Evolutionary conservation across 1,140 invertebrate species (phyloP).

Genomic region (Pseudoatta argentina): DNA sequence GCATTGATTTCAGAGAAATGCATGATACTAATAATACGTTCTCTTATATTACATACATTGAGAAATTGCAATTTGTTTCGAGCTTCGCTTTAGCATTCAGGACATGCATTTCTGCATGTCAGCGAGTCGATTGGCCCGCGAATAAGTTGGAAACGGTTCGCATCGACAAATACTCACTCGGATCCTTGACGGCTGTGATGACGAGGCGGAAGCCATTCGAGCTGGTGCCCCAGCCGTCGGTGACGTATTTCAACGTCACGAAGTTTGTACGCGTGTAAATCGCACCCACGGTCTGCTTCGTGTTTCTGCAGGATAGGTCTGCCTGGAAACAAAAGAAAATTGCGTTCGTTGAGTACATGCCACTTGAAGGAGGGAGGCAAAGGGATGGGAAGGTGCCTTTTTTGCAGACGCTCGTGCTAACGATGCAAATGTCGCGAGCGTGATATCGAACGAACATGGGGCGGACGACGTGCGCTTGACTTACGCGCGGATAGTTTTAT

Average conservation of each 20-base stretch:
- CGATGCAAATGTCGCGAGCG: constrained; percentile 60
- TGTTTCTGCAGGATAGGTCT: constrained; percentile 96
- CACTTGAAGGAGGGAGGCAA: constrained; percentile 10
- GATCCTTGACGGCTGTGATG: constrained; percentile 97
- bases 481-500: constrained; percentile 57
- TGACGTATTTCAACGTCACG: constrained; percentile 97
- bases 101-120: neutral
- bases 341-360: constrained; percentile 51
- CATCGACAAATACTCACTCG: constrained; percentile 90
- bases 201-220: constrained; percentile 96
- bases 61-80: constrained; percentile 38
- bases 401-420: constrained; percentile 47
- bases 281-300: constrained; percentile 93
- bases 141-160: constrained; percentile 22
- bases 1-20: neutral
- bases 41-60: neutral
- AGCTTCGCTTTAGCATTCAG: neutral
- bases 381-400: neutral
- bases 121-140: constrained; percentile 10
- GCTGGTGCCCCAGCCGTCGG: constrained; percentile 96
- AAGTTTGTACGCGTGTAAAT: constrained; percentile 97
- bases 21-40: neutral
- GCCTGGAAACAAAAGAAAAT: constrained; percentile 89
- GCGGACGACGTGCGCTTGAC: constrained; percentile 45
- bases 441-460: constrained; percentile 42